Conservation (phyloP, 2,113 vertebrate genomes). For the Tapirus terrestris region DNA sequence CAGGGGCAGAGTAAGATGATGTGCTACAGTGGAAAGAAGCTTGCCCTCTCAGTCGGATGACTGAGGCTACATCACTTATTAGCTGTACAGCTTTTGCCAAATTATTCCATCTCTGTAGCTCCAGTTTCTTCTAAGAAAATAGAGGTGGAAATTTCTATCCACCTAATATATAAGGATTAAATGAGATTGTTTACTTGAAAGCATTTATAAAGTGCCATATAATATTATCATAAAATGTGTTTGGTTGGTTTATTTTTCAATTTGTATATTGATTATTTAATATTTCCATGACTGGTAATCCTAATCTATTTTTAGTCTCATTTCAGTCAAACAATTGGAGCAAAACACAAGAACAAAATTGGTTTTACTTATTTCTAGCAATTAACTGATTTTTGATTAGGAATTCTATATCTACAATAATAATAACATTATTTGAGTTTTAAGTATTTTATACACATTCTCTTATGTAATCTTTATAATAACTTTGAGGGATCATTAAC, state of each 20-base stretch:
- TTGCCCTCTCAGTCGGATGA: not conserved
- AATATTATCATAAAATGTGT: not conserved
- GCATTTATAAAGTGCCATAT: not conserved
- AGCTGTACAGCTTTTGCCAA: not conserved
- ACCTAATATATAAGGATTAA: not conserved
- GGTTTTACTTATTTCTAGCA: not conserved
- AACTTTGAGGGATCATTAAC: not conserved
- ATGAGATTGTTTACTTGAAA: not conserved
- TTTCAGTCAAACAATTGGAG: constrained; percentile 11
- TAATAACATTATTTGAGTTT: not conserved
- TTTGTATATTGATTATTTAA: not conserved
- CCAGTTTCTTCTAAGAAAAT: constrained; percentile 20
- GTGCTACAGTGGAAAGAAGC: not conserved
- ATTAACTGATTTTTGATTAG: not conserved
- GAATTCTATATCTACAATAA: not conserved
- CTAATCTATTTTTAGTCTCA: constrained; percentile 11
- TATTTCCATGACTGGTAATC: not conserved
- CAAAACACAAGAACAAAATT: not conserved
- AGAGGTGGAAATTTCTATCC: not conserved
- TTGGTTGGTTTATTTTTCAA: not conserved
- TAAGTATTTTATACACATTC: not conserved
- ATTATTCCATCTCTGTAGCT: not conserved
- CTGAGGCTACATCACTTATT: not conserved
- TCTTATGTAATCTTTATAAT: not conserved
- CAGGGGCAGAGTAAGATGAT: not conserved